Conservation (phyloP, 2,888 invertebrate genomes). For the Callyntrura sp. region DNA sequence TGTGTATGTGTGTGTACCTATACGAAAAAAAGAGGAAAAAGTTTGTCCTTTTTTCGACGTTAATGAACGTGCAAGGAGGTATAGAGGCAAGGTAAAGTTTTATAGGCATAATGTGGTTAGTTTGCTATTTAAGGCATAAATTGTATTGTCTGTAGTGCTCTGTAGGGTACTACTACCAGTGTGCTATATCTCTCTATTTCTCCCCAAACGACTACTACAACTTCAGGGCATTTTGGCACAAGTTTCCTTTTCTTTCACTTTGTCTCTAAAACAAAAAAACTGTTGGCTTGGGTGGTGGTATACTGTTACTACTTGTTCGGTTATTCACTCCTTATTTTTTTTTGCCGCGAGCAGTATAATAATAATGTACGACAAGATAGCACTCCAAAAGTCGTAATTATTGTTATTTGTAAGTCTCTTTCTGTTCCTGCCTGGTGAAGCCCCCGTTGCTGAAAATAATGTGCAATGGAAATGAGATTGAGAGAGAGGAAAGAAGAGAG, state of each 20-base stretch:
- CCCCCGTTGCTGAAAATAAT: not conserved
- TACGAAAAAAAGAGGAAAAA: too few relatives aligned
- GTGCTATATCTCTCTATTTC: too few relatives aligned
- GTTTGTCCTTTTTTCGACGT: slow-evolving; percentile 6
- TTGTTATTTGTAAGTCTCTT: slow-evolving; percentile 48
- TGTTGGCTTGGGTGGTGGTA: too few relatives aligned
- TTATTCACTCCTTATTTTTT: slow-evolving; percentile 23
- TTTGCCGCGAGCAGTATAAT: not conserved
- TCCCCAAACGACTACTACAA: slow-evolving; percentile 49
- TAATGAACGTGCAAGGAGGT: too few relatives aligned
- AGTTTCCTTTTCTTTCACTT: slow-evolving; percentile 31
- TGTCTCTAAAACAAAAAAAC: not conserved
- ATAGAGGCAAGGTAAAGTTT: too few relatives aligned
- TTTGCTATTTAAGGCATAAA: not conserved
- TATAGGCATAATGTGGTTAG: too few relatives aligned
- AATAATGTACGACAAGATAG: slow-evolving; percentile 16
- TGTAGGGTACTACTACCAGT: slow-evolving; percentile 24
- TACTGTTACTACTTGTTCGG: slow-evolving; percentile 18
- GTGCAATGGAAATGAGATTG: slow-evolving; percentile 26
- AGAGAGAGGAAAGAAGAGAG: not conserved
- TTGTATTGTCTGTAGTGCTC: too few relatives aligned
- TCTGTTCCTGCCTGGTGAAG: not conserved
- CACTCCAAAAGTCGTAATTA: slow-evolving; percentile 57
- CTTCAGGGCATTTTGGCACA: slow-evolving; percentile 66
- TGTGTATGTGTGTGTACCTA: not conserved